Evolutionary conservation across 2,113 vertebrate species (phyloP).

Genomic region (Ailuropoda melanoleuca): DNA sequence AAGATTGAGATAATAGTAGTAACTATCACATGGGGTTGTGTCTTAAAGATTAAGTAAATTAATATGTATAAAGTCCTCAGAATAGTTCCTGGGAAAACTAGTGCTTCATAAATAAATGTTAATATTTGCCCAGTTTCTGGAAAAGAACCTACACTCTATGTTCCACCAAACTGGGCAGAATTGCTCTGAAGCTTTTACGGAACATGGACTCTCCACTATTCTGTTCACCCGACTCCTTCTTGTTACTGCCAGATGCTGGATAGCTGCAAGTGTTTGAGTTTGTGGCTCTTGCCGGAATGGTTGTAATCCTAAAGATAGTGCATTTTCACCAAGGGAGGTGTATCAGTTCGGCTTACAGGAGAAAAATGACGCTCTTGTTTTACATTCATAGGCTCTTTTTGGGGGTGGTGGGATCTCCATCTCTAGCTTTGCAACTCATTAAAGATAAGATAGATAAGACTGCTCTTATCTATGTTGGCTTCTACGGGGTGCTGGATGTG

Average conservation of each 20-base stretch:
- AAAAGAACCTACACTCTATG: not conserved
- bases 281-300: not conserved
- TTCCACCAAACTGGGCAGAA: not conserved
- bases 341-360: not conserved
- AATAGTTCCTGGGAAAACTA: not conserved
- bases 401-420: not conserved
- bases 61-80: not conserved
- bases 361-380: not conserved
- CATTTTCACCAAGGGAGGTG: not conserved
- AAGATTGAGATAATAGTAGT: not conserved
- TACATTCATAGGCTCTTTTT: not conserved
- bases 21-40: not conserved
- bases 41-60: not conserved
- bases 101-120: not conserved
- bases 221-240: not conserved
- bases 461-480: not conserved
- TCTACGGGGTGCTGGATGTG: not conserved
- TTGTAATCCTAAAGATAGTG: not conserved
- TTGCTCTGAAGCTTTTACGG: not conserved
- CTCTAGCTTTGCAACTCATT: not conserved
- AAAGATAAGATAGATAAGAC: not conserved
- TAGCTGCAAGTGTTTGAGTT: not conserved
- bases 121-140: not conserved
- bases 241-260: not conserved
- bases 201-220: accelerated